phyloP scores from a whole-genome alignment of 2,888 invertebrate species.

The Dascillus cervinus region DNA sequence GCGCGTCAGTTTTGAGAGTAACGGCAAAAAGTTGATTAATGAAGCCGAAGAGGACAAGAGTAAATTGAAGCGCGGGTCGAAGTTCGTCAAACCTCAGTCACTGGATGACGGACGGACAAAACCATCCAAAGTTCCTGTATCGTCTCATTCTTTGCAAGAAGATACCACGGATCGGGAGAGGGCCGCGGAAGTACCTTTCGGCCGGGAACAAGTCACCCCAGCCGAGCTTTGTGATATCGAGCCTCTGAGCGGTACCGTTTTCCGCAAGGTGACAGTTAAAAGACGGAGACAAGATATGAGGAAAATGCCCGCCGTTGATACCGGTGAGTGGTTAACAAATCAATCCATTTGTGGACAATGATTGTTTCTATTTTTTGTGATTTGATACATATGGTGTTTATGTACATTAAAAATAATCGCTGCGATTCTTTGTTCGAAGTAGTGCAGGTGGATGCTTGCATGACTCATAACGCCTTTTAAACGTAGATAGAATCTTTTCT shows the following conservation, averaged over 20 bases:
- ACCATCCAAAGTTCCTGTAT: conserved; percentile 3
- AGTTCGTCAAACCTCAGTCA: no score
- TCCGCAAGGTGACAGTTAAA: conserved; percentile 57
- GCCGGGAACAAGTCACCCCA: conserved; percentile 7
- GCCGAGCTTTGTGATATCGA: conserved; percentile 41
- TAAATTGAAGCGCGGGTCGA: conserved; percentile 11
- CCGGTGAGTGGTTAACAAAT: conserved; percentile 33
- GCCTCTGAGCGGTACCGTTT: conserved; percentile 55
- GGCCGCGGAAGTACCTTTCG: conserved; percentile 5
- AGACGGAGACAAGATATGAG: conserved; percentile 46
- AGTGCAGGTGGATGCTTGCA: no score
- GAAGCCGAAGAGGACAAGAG: conserved; percentile 8
- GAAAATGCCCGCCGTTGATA: conserved; percentile 38
- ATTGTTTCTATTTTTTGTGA: no score
- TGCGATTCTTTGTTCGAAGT: no score
- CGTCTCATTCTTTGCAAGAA: conserved; percentile 11
- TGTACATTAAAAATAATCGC: no score
- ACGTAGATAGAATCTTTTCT: no score
- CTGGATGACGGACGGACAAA: conserved; percentile 6
- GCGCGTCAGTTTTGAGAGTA: conserved; percentile 19
- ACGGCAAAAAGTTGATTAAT: conserved; percentile 1
- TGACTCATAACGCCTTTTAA: no score
- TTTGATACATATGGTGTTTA: no score
- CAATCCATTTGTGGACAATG: no score
- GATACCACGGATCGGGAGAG: conserved; percentile 2